phyloP scores from a whole-genome alignment of 1,140 invertebrate species.

The Coptotermes formosanus region DNA sequence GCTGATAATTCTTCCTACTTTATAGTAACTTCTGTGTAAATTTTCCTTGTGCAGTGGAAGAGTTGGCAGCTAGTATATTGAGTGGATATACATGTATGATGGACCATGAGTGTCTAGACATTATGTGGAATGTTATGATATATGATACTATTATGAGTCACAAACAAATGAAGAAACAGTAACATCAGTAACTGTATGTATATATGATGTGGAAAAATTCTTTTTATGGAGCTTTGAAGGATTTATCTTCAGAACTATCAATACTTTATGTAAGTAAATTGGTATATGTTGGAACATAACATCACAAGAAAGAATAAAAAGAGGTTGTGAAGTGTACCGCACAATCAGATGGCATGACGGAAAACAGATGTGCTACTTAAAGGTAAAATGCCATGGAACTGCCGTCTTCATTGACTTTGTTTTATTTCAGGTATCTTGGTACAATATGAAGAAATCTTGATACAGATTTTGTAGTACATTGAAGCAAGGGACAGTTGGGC shows the following conservation, averaged over 20 bases:
- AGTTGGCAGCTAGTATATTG: constrained; percentile 21
- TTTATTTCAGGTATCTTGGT: no score
- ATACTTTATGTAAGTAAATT: not conserved
- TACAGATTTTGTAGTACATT: not conserved
- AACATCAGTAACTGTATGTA: no score
- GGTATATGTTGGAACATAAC: not conserved
- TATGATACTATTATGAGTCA: no score
- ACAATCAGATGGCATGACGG: not conserved
- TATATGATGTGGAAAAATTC: no score
- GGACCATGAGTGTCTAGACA: not conserved
- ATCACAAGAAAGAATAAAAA: no score
- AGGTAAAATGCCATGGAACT: not conserved
- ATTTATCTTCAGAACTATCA: no score
- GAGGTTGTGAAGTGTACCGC: not conserved
- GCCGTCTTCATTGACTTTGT: not conserved
- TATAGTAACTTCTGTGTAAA: constrained; percentile 23
- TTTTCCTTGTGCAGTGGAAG: constrained; percentile 7
- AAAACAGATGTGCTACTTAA: not conserved
- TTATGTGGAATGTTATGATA: not conserved
- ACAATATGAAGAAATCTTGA: not conserved
- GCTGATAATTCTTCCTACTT: constrained; percentile 23
- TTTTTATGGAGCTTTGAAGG: no score
- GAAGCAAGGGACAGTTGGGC: not conserved
- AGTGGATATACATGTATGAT: not conserved
- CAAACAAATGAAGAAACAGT: no score